Base-by-base conservation (phyloP, 1,140 invertebrate species). In the Lamellibrachia luymesi region DNA sequence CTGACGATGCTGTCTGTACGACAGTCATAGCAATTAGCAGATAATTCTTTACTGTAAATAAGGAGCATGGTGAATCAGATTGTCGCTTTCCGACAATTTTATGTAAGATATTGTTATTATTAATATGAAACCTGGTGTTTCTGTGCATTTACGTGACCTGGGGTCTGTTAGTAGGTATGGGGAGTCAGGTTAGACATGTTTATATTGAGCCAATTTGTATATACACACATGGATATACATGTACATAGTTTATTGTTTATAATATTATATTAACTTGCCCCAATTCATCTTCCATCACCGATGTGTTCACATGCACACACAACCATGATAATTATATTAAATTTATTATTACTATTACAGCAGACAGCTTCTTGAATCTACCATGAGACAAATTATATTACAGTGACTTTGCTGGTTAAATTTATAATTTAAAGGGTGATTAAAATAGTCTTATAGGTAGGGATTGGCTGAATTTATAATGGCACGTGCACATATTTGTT, bases 191-290 rank as follows among this genome's bases (percentile, higher is more conserved):
- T 80, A 80, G 64, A 80, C 64, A 22, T 22, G 64, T 80, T 80
- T 80, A 80, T 80, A 80, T 80, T 80, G 13, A 80, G 64, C 64
- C 64, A 80, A 80, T 80, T 80, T 80, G 64, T 80, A 80, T 22
- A 80, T 80, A 80, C 64, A 80, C 64, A 17, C 64, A 22, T 80
- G 8, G 4, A 80, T 80, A 80, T 80, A 80, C 64, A 22, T 80
- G 64, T 80, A 80, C 64, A 80, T 80, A 80, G 64, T 80, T 80
- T 80, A 80, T 80, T 80, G 64, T 80, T 80, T 80, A 80, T 80
- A 80, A 80, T 22, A 22, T 80, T 22, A 80, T 80, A 56, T 80
- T 80, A 22, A 80, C 64, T 17, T 10, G 64, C 64, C 13, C 64
- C 64, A 22, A 4, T 38, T 38, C 38, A 38, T 38, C 38, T 38